A percentile compares a stretch with the other conserved stretches of the same genome.
phyloP scores from a whole-genome alignment of 2,113 vertebrate species.

The Brachypteracias leptosomus region DNA sequence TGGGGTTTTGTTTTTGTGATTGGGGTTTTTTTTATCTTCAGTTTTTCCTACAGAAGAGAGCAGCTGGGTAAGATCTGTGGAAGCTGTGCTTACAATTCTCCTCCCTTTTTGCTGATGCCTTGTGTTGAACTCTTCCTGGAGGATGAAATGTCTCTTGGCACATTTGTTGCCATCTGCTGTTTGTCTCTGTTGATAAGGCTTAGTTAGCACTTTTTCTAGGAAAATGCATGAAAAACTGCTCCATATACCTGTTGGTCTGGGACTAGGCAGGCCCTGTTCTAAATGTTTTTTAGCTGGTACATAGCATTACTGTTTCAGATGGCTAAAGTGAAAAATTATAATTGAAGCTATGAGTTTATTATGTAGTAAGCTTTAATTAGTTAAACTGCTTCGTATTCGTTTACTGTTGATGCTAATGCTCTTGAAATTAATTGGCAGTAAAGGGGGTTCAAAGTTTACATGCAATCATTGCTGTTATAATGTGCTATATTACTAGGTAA shows the following conservation, averaged over 20 bases:
- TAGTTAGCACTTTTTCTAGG: constrained; percentile 37
- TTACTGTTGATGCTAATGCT: constrained; percentile 59
- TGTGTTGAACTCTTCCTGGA: constrained; percentile 40
- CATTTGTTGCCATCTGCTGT: constrained; percentile 62
- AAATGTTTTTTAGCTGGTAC: constrained; percentile 10
- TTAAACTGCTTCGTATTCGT: constrained; percentile 35
- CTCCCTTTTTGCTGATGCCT: constrained; percentile 55
- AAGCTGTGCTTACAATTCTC: not conserved
- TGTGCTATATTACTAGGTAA: constrained; percentile 39
- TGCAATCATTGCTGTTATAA: constrained; percentile 14
- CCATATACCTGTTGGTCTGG: constrained; percentile 41
- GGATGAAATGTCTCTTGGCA: constrained; percentile 51
- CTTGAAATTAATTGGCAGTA: constrained; percentile 53
- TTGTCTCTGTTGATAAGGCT: constrained; percentile 46
- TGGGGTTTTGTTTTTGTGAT: not conserved
- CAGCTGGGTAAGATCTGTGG: constrained; percentile 14
- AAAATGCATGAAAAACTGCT: constrained; percentile 18
- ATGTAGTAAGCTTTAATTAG: constrained; percentile 52
- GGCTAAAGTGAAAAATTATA: constrained; percentile 40
- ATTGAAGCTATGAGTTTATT: constrained; percentile 27
- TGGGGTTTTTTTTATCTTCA: not conserved
- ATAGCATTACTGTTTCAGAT: constrained; percentile 21
- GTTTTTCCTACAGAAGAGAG: not conserved
- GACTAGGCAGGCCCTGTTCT: not conserved
- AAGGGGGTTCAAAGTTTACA: constrained; percentile 44